phyloP scores from a whole-genome alignment of 64 coral and sea anemone genomes.

The Astreopora myriophthalma region DNA sequence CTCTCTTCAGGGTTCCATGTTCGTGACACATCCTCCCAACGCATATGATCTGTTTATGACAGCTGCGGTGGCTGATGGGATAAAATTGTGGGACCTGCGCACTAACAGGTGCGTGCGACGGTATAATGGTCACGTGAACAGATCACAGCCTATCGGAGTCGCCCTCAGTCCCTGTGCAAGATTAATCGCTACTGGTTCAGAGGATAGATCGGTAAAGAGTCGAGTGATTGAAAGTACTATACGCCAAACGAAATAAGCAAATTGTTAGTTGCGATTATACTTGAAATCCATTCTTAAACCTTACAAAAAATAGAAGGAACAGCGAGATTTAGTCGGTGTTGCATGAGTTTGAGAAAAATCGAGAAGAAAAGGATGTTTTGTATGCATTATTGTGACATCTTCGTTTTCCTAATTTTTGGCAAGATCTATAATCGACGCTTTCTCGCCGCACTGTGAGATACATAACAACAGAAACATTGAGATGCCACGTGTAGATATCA shows the following conservation, averaged over 20 bases:
- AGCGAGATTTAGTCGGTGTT: not conserved
- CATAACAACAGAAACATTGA: too few species aligned
- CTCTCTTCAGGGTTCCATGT: conserved; percentile 76
- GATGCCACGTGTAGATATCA: too few species aligned
- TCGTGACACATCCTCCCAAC: conserved; percentile 71
- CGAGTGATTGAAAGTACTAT: not conserved
- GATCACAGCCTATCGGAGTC: conserved; percentile 86
- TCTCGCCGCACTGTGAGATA: too few species aligned
- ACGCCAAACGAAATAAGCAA: not conserved
- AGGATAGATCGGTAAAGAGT: conserved; percentile 86
- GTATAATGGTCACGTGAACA: conserved; percentile 95
- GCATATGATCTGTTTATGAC: conserved; percentile 93
- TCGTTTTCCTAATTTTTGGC: too few species aligned
- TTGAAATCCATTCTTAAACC: too few species aligned
- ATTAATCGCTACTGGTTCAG: conserved; percentile 93
- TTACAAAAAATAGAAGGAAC: too few species aligned
- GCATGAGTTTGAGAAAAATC: not conserved
- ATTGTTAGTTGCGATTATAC: too few species aligned
- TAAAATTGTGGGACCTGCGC: conserved; percentile 97
- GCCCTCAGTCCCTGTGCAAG: conserved; percentile 91
- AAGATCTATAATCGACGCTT: too few species aligned
- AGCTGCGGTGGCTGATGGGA: conserved; percentile 87
- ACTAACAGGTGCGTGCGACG: conserved; percentile 92
- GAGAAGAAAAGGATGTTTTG: too few species aligned
- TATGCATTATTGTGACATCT: too few species aligned